Conservation (phyloP, 1,140 invertebrate genomes). For the Drosophila pectinifera region DNA sequence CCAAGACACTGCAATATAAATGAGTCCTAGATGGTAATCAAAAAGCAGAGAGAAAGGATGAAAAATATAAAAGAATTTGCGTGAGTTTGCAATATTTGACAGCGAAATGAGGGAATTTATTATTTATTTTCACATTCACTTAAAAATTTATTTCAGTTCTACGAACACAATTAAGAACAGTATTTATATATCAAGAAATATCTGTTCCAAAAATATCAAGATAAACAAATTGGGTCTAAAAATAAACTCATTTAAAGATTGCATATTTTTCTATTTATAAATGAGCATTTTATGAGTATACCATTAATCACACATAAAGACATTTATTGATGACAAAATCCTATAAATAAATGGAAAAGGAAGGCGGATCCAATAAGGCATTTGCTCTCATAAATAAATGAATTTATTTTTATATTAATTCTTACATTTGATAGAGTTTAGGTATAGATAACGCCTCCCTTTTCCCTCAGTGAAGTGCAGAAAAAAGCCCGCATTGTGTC, state of each 20-base stretch:
- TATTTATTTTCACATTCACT: no score
- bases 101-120: no score
- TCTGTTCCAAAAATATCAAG: no score
- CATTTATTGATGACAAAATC: background rate
- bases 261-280: background rate
- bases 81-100: background rate
- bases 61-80: background rate
- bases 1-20: conserved; percentile 24
- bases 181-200: no score
- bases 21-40: background rate
- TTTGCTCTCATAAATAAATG: background rate
- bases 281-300: no score
- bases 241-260: background rate
- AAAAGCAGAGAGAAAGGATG: background rate
- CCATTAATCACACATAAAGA: background rate
- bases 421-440: background rate
- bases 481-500: conserved; percentile 28
- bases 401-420: no score
- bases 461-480: conserved; percentile 4
- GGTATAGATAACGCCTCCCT: background rate
- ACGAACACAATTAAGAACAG: no score
- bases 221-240: background rate
- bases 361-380: background rate
- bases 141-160: no score
- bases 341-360: background rate